These are phyloP conservation scores for Mus spretus DNA, from an alignment of 2,797 vertebrate genomes.

Conservation along the genomic window DNA sequence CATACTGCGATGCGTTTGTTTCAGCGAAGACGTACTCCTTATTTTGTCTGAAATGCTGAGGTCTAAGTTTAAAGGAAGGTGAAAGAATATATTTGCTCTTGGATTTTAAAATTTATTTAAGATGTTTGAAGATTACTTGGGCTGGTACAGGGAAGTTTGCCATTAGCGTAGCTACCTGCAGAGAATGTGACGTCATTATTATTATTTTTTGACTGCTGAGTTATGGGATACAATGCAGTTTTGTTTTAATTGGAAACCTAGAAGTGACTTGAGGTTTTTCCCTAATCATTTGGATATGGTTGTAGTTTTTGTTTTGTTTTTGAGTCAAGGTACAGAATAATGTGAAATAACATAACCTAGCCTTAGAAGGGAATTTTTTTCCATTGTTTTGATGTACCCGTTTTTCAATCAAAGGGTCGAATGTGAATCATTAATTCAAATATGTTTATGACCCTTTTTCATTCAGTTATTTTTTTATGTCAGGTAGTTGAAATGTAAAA, in stretches of 20 bases:
- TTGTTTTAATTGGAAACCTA: slow-evolving; percentile 20
- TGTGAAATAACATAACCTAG: slow-evolving; percentile 37
- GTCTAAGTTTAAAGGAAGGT: neutral
- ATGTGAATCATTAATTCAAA: slow-evolving; percentile 5
- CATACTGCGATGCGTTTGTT: neutral
- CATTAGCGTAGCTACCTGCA: neutral
- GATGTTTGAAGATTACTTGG: neutral
- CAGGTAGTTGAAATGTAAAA: neutral
- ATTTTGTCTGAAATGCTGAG: neutral
- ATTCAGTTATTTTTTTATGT: slow-evolving; percentile 42
- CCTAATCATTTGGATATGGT: neutral
- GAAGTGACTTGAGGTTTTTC: slow-evolving; percentile 14
- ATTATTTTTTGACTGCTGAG: neutral
- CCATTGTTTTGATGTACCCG: neutral
- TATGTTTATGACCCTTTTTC: neutral
- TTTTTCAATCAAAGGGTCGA: neutral
- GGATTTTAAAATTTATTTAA: neutral
- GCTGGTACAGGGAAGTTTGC: neutral
- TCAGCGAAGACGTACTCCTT: neutral
- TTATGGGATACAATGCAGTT: neutral
- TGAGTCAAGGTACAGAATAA: neutral
- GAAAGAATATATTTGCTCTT: neutral
- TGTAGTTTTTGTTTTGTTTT: neutral
- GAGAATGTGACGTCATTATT: slow-evolving; percentile 41
- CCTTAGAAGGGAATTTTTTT: neutral